Percentiles rank a stretch among this genome's conserved stretches.
phyloP scores from a whole-genome alignment of 2,797 vertebrate species.

The Benthosema pterotum region DNA sequence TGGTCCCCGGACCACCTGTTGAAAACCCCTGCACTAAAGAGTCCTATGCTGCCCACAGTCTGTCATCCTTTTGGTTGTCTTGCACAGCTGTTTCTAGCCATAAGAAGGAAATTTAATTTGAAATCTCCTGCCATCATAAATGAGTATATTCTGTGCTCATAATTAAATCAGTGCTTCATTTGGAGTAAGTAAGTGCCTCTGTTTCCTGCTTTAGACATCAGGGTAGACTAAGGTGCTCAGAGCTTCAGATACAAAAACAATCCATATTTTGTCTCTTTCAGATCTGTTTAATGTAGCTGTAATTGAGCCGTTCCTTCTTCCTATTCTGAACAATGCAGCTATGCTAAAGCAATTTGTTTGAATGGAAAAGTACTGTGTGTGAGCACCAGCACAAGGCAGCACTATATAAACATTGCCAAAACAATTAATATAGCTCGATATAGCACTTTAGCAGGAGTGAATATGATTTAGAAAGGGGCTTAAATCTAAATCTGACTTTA shows the following conservation, averaged over 20 bases:
- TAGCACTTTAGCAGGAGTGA: constrained; percentile 14
- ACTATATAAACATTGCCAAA: constrained; percentile 24
- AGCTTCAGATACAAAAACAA: constrained; percentile 22
- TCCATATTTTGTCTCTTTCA: constrained; percentile 30
- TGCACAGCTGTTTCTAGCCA: constrained; percentile 39
- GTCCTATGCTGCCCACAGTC: constrained; percentile 36
- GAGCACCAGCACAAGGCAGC: background rate
- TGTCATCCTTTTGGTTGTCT: constrained; percentile 40
- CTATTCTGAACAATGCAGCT: constrained; percentile 21
- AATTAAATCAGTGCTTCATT: constrained; percentile 27
- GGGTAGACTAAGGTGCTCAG: constrained; percentile 11
- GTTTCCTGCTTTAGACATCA: constrained; percentile 20
- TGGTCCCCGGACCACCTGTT: too few species aligned
- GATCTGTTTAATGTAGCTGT: background rate
- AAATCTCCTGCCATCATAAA: constrained; percentile 17
- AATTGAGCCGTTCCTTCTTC: constrained; percentile 24
- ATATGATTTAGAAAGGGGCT: constrained; percentile 33
- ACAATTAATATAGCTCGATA: constrained; percentile 11
- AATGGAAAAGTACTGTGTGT: background rate
- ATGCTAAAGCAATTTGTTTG: constrained; percentile 25
- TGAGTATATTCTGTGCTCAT: constrained; percentile 16
- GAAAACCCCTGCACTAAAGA: too few species aligned
- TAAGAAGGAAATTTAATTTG: constrained; percentile 30
- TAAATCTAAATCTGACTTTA: constrained; percentile 36
- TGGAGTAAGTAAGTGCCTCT: constrained; percentile 1